Evolutionary conservation across 2,888 invertebrate genomes (phyloP).

Genomic region (Drosophila aldrichi): DNA sequence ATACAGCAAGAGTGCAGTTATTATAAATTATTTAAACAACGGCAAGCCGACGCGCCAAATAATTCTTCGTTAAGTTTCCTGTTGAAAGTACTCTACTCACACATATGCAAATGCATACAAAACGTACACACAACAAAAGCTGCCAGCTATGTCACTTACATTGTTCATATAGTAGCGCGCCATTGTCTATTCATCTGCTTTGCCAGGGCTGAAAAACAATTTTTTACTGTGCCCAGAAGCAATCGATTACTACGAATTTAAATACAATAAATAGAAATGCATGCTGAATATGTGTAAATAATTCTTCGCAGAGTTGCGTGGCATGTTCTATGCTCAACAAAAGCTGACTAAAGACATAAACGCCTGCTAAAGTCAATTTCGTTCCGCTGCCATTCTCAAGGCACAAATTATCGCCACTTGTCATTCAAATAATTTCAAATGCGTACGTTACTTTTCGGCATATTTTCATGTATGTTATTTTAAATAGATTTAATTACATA

Average conservation of each 20-base stretch:
- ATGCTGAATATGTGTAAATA: not conserved
- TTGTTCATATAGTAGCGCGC: not conserved
- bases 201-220: not conserved
- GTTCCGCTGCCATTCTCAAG: too few relatives aligned
- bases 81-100: not conserved
- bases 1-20: not conserved
- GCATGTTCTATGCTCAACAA: not conserved
- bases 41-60: not conserved
- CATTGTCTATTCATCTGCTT: not conserved
- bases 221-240: not conserved
- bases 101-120: not conserved
- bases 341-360: not conserved
- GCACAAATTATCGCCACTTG: not conserved
- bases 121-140: not conserved
- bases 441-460: conserved; percentile 27
- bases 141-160: not conserved
- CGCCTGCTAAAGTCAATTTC: not conserved
- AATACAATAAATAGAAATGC: not conserved
- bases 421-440: conserved; percentile 9
- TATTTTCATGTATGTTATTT: conserved; percentile 63
- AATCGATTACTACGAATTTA: not conserved
- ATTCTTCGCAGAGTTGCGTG: not conserved
- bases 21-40: not conserved
- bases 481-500: conserved; percentile 76
- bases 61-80: not conserved